Evolutionary conservation across 2,113 vertebrate genomes (phyloP), one percentile per base, ranked within the genome.

Genomic region (Hippolais icterina): DNA sequence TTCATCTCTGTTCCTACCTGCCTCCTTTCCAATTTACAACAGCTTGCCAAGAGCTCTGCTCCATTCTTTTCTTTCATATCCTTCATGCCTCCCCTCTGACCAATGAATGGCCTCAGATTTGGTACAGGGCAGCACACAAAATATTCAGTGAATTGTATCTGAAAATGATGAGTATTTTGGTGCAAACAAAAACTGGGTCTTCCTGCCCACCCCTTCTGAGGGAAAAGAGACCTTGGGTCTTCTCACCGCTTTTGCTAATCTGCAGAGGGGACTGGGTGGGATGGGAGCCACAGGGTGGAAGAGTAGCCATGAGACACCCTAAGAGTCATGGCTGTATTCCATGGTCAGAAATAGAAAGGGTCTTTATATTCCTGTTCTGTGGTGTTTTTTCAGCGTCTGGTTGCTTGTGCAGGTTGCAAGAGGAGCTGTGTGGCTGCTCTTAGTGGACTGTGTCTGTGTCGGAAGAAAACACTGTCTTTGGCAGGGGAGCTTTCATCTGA

Each of bases 391-490:
- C 76, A 39, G 33, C 2, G 4, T 21, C 29, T 47, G 15, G 41
- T 17, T 61, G 71, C 31, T 24, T 1, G 0, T 10, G 15, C 18
- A n/a, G 33, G 50, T 28, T 33, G 44, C 47, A 42, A 39, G 24
- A 0, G 4, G 46, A 80, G 66, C 24, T 6, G 6, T 8, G 28
- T 12, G 39, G 44, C 71, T 56, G n/a, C 41, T 83, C 8, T 1
- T 2, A 65, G 39, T 0, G 0, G 59, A 16, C 25, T 44, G 23
- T 61, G n/a, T n/a, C 41, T 9, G 0, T 46, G 50, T 35, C 15
- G 12, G 88, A 53, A 76, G 50, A 41, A 83, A 23, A 61, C 6
- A 2, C 54, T 0, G 0, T 39, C 76, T 83, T 86, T 76, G 46
- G 39, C 21, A 83, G 21, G 23, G 19, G 84, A 37, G 33, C 56